phyloP scores from a whole-genome alignment of 2,888 invertebrate species.

The Ectemnius cavifrons region DNA sequence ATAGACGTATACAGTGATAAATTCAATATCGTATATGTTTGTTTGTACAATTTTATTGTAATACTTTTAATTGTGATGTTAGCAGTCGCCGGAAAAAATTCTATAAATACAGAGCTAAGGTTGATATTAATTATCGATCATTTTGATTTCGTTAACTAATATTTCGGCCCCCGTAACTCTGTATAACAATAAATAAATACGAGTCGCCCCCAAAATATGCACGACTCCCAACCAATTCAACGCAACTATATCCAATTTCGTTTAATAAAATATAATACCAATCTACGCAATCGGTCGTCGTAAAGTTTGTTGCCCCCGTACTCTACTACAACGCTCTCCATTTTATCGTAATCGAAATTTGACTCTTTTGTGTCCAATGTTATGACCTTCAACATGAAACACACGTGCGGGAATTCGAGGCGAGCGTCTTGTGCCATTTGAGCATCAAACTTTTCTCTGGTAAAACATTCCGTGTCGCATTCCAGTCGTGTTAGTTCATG shows the following conservation, averaged over 20 bases:
- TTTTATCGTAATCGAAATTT: constrained; percentile 34
- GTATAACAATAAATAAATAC: no score
- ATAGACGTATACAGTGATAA: no score
- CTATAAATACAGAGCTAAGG: no score
- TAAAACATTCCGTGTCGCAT: constrained; percentile 64
- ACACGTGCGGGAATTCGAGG: constrained; percentile 66
- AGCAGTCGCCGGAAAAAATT: no score
- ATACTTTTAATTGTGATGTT: no score
- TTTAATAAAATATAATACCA: constrained; percentile 46
- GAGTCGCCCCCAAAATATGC: no score
- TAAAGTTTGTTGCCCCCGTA: constrained; percentile 50
- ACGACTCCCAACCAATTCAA: no score
- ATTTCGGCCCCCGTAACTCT: no score
- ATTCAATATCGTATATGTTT: no score
- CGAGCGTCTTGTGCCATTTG: constrained; percentile 59
- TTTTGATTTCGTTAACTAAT: no score
- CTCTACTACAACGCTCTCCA: constrained; percentile 22
- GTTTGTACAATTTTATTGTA: no score
- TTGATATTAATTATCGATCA: no score
- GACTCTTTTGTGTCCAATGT: constrained; percentile 55
- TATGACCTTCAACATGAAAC: constrained; percentile 66
- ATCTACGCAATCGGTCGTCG: constrained; percentile 44
- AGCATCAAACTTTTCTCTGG: constrained; percentile 58
- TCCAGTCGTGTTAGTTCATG: constrained; percentile 75
- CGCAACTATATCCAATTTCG: constrained; percentile 56